Evolutionary conservation across 2,113 vertebrate genomes (phyloP).

Genomic region (Phyllostomus discolor): DNA sequence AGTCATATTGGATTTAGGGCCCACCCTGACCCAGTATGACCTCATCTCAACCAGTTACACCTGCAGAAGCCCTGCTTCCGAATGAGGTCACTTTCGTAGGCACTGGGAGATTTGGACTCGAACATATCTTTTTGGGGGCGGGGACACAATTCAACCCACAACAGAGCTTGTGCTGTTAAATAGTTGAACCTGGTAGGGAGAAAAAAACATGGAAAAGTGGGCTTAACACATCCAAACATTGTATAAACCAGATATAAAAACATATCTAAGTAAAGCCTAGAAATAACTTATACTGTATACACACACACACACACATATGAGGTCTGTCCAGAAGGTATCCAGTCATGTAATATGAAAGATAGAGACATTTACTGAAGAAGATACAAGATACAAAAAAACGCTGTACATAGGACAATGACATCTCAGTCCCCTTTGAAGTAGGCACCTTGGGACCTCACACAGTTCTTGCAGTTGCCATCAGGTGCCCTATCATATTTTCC

Average conservation of each 20-base stretch:
- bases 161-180: not conserved
- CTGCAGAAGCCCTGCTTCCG: not conserved
- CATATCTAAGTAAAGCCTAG: not conserved
- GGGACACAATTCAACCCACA: not conserved
- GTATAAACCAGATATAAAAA: not conserved
- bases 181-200: not conserved
- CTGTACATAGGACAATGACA: too few relatives aligned
- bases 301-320: not conserved
- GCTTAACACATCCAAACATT: not conserved
- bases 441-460: too few relatives aligned
- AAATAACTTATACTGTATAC: not conserved
- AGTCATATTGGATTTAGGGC: not conserved
- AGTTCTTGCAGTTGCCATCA: too few relatives aligned
- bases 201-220: not conserved
- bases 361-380: too few relatives aligned
- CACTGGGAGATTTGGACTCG: not conserved
- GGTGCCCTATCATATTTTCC: too few relatives aligned
- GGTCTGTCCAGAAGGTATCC: too few relatives aligned
- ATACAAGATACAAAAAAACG: too few relatives aligned
- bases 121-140: accelerated
- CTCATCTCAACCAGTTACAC: not conserved
- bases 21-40: not conserved
- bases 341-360: too few relatives aligned
- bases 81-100: not conserved
- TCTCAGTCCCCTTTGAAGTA: too few relatives aligned